Percentiles rank a stretch among this genome's conserved stretches.
Conservation (phyloP, 2,113 vertebrate genomes). For the Channa maculata region DNA sequence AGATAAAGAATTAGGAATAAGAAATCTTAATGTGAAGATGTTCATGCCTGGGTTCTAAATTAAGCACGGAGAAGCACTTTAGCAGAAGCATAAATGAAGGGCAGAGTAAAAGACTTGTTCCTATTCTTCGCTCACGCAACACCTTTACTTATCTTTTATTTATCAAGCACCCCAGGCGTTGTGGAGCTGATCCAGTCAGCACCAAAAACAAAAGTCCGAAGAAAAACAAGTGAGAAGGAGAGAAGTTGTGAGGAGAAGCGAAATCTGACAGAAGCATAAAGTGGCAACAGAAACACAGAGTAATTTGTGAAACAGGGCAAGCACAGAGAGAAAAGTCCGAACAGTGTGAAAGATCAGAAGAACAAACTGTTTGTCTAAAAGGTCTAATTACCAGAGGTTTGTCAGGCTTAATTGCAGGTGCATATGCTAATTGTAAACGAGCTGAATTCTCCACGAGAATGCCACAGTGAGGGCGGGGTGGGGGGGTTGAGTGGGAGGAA, state of each 20-base stretch:
- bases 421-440: constrained; percentile 81
- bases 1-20: constrained; percentile 22
- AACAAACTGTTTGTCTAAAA: constrained; percentile 67
- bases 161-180: constrained; percentile 16
- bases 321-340: not conserved
- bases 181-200: constrained; percentile 22
- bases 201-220: constrained; percentile 33
- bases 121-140: constrained; percentile 22
- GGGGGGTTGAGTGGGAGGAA: constrained; percentile 3
- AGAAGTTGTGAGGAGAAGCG: constrained; percentile 20
- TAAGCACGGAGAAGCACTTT: constrained; percentile 32
- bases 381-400: constrained; percentile 81
- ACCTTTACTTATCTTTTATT: constrained; percentile 63
- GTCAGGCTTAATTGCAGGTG: constrained; percentile 84
- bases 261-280: constrained; percentile 7
- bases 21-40: constrained; percentile 43
- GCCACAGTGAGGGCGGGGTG: constrained; percentile 39
- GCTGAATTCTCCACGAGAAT: constrained; percentile 70
- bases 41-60: constrained; percentile 49
- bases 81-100: constrained; percentile 37
- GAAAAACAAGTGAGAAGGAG: constrained; percentile 16
- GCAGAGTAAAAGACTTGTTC: not conserved
- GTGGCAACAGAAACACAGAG: not conserved
- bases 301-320: constrained; percentile 19
- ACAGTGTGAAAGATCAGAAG: constrained; percentile 17